Evolutionary conservation across 2,113 vertebrate species (phyloP).

Genomic region (Kryptolebias marmoratus): DNA sequence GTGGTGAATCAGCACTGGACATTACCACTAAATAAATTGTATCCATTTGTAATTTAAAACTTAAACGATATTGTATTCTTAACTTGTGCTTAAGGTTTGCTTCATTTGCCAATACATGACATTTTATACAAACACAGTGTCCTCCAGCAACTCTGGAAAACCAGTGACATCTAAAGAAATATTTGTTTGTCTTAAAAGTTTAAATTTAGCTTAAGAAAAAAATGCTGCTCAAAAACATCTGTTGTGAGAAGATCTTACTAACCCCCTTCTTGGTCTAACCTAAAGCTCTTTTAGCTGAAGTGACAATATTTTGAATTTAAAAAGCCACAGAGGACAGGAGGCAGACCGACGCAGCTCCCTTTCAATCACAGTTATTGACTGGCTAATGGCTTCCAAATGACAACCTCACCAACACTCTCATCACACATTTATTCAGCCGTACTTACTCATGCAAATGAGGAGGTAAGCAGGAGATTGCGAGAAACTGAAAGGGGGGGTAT

Average conservation of each 20-base stretch:
- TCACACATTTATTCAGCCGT: slow-evolving; percentile 28
- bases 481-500: background rate
- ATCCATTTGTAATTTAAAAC: too few species aligned
- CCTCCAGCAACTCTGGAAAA: too few species aligned
- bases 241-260: background rate
- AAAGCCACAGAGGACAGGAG: background rate
- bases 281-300: background rate
- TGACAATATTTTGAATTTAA: background rate
- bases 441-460: slow-evolving; percentile 53
- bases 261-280: background rate
- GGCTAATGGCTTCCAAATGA: slow-evolving; percentile 53
- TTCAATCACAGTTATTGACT: slow-evolving; percentile 39
- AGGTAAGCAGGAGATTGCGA: slow-evolving; percentile 14
- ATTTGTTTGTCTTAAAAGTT: too few species aligned
- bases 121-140: too few species aligned
- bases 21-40: too few species aligned
- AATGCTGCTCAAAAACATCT: background rate
- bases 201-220: background rate
- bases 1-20: too few species aligned
- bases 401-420: slow-evolving; percentile 36
- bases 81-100: too few species aligned
- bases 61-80: too few species aligned
- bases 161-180: too few species aligned
- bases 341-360: slow-evolving; percentile 12
- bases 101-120: too few species aligned